phyloP scores from a whole-genome alignment of 2,797 vertebrate genomes.

The Melanotaenia boesemani region DNA sequence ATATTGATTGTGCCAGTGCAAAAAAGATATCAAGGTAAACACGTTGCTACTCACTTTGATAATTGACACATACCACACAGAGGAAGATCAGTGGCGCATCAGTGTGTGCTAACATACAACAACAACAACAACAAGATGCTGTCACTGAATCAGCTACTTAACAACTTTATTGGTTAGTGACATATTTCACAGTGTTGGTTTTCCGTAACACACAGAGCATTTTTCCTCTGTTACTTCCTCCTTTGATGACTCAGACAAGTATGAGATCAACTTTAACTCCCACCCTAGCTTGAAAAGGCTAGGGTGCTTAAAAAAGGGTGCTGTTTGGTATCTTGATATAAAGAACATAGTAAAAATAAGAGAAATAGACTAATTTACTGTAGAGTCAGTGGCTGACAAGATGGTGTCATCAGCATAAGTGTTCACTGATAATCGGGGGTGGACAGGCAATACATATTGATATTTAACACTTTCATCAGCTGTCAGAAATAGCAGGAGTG shows the following conservation, averaged over 20 bases:
- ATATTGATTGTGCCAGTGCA: neutral
- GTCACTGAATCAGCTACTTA: neutral
- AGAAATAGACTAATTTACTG: neutral
- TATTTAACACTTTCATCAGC: neutral
- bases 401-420: constrained; percentile 17
- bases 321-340: neutral
- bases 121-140: too few species aligned
- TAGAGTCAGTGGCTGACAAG: neutral
- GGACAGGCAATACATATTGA: neutral
- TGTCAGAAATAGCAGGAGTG: too few species aligned
- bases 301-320: too few species aligned
- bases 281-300: too few species aligned
- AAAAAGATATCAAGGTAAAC: too few species aligned
- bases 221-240: neutral
- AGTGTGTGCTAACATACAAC: too few species aligned
- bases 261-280: neutral
- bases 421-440: too few species aligned
- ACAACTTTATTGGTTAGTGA: neutral
- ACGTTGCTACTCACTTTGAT: too few species aligned
- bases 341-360: neutral
- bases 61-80: too few species aligned
- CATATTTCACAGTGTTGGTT: neutral
- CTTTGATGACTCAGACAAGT: neutral
- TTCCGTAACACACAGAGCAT: neutral
- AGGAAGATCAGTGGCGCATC: too few species aligned